These are phyloP conservation scores for Falco berigora DNA, from an alignment of 2,797 vertebrate species.

Conservation along the genomic window DNA sequence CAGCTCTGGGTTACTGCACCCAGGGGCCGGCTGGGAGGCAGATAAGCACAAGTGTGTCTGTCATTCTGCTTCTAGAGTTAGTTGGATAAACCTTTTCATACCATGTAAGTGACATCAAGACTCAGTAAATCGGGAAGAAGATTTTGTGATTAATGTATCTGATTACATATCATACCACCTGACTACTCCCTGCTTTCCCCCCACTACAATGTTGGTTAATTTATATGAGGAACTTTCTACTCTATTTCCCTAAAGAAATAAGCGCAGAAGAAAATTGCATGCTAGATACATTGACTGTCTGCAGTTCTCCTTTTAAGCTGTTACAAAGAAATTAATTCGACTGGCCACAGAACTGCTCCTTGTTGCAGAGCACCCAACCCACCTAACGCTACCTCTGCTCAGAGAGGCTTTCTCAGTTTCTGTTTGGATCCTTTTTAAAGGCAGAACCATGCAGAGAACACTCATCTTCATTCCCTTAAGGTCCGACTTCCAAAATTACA, in stretches of 20 bases:
- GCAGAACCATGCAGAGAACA: background rate
- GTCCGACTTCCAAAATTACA: background rate
- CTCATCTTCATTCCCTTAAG: background rate
- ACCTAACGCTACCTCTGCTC: fast-evolving
- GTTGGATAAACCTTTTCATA: background rate
- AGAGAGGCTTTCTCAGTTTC: background rate
- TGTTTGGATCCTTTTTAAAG: background rate
- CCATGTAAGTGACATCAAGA: background rate
- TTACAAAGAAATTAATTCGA: background rate
- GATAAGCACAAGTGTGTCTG: background rate
- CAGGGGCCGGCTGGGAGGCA: background rate
- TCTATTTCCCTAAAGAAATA: background rate
- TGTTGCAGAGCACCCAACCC: background rate
- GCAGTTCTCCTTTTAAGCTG: background rate
- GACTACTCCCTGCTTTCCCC: background rate
- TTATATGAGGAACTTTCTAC: background rate
- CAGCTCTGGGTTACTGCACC: background rate
- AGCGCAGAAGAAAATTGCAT: background rate
- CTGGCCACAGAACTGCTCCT: background rate
- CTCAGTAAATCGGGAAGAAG: background rate
- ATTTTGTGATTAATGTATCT: background rate
- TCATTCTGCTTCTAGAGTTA: background rate
- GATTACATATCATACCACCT: background rate
- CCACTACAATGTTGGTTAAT: background rate
- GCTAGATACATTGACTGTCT: background rate